Percentiles rank a stretch among this genome's conserved stretches.
These are phyloP conservation scores for Amphiduros pacificus DNA, from an alignment of 2,888 invertebrate genomes.

Conservation along the genomic window DNA sequence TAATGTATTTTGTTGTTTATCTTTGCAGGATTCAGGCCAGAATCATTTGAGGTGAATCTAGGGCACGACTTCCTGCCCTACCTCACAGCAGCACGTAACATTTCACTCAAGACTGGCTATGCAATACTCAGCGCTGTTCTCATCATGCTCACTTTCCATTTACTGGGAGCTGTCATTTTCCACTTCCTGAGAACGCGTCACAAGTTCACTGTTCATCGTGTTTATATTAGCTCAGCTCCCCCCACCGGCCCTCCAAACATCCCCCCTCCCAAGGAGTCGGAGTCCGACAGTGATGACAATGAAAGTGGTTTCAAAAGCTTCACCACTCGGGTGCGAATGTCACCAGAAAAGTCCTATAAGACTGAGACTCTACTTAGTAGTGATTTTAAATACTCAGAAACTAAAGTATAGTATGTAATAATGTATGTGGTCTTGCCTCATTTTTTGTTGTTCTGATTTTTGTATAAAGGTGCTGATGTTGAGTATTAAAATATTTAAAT, in stretches of 20 bases:
- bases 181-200: constrained; percentile 27
- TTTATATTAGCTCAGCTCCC: constrained; percentile 19
- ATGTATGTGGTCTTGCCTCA: no score
- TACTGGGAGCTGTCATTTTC: constrained; percentile 27
- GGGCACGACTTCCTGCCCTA: constrained; percentile 18
- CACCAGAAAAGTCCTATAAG: background rate
- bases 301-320: constrained; percentile 19
- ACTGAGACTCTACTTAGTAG: constrained; percentile 16
- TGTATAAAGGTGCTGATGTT: no score
- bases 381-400: constrained; percentile 19
- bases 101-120: constrained; percentile 25
- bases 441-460: no score
- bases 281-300: constrained; percentile 16
- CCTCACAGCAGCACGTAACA: constrained; percentile 19
- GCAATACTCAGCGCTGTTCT: constrained; percentile 23
- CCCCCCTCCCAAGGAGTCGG: constrained; percentile 14
- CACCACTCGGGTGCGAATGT: constrained; percentile 1
- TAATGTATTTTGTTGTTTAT: no score
- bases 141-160: constrained; percentile 28
- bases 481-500: no score
- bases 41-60: constrained; percentile 2
- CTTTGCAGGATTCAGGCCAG: background rate
- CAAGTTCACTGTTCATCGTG: constrained; percentile 20
- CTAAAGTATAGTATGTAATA: constrained; percentile 20
- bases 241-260: background rate